These are phyloP conservation scores for Ridgeia piscesae DNA, from an alignment of 1,140 invertebrate genomes.

Conservation along the genomic window DNA sequence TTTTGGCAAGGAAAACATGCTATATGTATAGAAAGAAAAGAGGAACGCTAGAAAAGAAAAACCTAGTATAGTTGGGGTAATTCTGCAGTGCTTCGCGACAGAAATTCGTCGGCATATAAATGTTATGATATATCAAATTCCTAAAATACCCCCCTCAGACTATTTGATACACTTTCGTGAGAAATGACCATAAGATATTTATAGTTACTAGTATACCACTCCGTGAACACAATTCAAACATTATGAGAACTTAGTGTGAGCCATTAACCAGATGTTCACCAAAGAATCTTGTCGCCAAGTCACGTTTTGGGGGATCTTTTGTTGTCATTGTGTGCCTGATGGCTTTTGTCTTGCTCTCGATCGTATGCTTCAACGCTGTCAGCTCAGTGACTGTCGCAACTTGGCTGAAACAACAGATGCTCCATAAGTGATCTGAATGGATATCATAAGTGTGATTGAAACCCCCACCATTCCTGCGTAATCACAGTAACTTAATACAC, in stretches of 20 bases:
- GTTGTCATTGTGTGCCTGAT: background rate
- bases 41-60: too few relatives aligned
- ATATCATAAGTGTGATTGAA: background rate
- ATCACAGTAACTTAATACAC: background rate
- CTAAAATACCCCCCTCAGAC: too few relatives aligned
- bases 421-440: background rate
- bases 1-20: too few relatives aligned
- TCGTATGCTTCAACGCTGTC: background rate
- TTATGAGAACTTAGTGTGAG: background rate
- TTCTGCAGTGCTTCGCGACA: too few relatives aligned
- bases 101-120: too few relatives aligned
- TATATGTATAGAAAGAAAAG: too few relatives aligned
- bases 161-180: too few relatives aligned
- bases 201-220: background rate
- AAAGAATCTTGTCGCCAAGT: slow-evolving; percentile 8
- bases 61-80: too few relatives aligned
- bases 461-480: background rate
- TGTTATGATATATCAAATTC: too few relatives aligned
- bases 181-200: too few relatives aligned
- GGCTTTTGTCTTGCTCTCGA: background rate
- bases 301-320: background rate
- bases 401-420: background rate
- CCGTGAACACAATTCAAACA: background rate
- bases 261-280: slow-evolving; percentile 12
- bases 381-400: background rate